phyloP scores from a whole-genome alignment of 2,113 vertebrate genomes.

The Eupsittula cactorum region DNA sequence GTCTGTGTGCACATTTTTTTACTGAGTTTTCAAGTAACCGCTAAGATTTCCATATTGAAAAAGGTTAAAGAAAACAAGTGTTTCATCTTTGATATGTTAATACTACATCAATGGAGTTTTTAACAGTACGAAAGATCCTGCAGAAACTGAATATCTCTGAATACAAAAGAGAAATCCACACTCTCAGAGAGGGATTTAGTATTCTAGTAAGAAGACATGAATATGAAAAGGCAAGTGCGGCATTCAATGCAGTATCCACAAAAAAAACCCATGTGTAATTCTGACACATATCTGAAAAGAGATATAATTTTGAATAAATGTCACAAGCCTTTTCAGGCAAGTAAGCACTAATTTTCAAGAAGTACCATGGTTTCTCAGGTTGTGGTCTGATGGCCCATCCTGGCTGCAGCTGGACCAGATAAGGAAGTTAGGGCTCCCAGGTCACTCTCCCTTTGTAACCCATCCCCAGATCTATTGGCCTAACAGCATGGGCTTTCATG shows the following conservation, averaged over 20 bases:
- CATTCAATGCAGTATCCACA: neutral
- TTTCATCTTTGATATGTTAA: neutral
- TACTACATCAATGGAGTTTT: neutral
- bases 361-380: fast-evolving
- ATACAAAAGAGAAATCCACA: neutral
- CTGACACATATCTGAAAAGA: neutral
- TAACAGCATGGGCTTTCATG: neutral
- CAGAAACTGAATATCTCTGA: neutral
- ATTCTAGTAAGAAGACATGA: neutral
- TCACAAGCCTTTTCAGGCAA: neutral
- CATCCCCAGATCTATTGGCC: neutral
- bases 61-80: neutral
- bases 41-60: neutral
- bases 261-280: neutral
- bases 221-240: neutral
- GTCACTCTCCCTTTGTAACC: neutral
- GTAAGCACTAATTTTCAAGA: neutral
- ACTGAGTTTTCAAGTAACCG: neutral
- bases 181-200: neutral
- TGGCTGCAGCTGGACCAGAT: neutral
- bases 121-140: neutral
- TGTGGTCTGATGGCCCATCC: neutral
- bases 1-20: neutral
- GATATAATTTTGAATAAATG: neutral
- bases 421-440: neutral